Percentiles rank a stretch among this genome's conserved stretches.
Conservation (phyloP, 2,888 invertebrate species). For the Melieria crassipennis region DNA sequence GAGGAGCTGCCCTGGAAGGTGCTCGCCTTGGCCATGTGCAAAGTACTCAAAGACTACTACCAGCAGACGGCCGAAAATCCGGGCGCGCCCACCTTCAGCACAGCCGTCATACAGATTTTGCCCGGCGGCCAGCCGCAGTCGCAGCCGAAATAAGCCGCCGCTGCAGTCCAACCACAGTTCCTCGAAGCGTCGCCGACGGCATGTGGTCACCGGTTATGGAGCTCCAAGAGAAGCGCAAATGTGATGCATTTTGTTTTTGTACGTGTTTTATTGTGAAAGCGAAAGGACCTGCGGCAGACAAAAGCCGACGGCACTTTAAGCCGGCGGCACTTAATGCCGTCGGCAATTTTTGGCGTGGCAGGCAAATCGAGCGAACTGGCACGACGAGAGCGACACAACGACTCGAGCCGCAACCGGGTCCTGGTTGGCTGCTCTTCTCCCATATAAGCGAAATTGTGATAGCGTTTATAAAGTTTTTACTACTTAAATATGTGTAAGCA, state of each 20-base stretch:
- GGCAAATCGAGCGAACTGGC: not conserved
- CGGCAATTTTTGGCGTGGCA: conserved; percentile 26
- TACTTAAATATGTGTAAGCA: too few relatives aligned
- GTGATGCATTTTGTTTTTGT: conserved; percentile 45
- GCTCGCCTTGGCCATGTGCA: conserved; percentile 60
- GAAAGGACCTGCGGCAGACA: not conserved
- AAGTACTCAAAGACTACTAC: conserved; percentile 60
- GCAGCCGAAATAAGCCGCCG: conserved; percentile 15
- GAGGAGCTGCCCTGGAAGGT: conserved; percentile 59
- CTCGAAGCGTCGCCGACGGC: conserved; percentile 17
- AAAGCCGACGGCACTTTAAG: conserved; percentile 24
- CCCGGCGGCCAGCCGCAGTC: conserved; percentile 47
- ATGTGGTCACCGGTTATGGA: conserved; percentile 20
- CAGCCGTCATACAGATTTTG: conserved; percentile 56
- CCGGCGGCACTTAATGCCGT: conserved; percentile 30
- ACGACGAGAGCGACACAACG: conserved; percentile 1
- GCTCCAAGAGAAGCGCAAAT: conserved; percentile 49
- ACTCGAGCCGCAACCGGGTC: too few relatives aligned
- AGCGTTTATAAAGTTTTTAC: conserved; percentile 25
- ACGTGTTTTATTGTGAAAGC: not conserved
- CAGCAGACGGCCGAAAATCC: conserved; percentile 44
- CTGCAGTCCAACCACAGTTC: conserved; percentile 18
- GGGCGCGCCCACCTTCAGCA: conserved; percentile 44
- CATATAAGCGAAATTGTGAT: conserved; percentile 49
- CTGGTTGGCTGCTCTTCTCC: too few relatives aligned